Base-by-base conservation (phyloP, 2,888 invertebrate species). In the Matsumyia berberina region DNA sequence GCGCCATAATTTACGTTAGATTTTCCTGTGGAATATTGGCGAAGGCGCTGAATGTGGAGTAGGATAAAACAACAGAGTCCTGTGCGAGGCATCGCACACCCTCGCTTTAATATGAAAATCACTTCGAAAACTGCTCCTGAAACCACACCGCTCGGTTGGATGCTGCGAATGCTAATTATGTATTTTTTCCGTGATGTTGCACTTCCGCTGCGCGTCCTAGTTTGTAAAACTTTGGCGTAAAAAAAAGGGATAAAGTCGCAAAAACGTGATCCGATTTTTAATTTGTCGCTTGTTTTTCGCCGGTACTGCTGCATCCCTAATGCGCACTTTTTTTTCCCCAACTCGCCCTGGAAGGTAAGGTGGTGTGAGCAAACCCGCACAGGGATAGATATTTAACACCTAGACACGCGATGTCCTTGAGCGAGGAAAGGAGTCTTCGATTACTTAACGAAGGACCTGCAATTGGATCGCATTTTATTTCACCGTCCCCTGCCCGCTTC, bases 181-280 rank as follows among this genome's bases (percentile, higher is more conserved):
- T 74, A 46, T 69, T 85, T 80, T 85, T 85, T 79, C 60, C 67
- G 69, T 76, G 58, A 79, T 69, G 66, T 74, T 85, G 85, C 85
- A 85, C 85, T 85, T 85, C 79, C 85, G 70, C 44, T 76, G 69
- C 55, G 58, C 79, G 74, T 70, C 35, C 83, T 70, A 80, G 70
- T 76, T 85, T 79, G 44, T 29, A 44, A 85, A 76, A 78, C 46
- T 83, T 83, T 78, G 15, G 5, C 39, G 5, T 37, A 35, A 39
- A 70, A 66, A 64, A 66, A 62, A 35, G 29, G 70, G 62, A 70
- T 70, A 55, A 78, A 66, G 66, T 53, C 78, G 46, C 76, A 67
- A 62, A 70, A 80, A 87, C 87, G 87, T 87, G 87, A 87, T 83
- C 60, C 51, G 87, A 70, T 83, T 87, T 76, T 74, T 64, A 86